Evolutionary conservation across 1,140 invertebrate species (phyloP), one percentile per base, ranked within the genome.

Genomic region (Phortica variegata): DNA sequence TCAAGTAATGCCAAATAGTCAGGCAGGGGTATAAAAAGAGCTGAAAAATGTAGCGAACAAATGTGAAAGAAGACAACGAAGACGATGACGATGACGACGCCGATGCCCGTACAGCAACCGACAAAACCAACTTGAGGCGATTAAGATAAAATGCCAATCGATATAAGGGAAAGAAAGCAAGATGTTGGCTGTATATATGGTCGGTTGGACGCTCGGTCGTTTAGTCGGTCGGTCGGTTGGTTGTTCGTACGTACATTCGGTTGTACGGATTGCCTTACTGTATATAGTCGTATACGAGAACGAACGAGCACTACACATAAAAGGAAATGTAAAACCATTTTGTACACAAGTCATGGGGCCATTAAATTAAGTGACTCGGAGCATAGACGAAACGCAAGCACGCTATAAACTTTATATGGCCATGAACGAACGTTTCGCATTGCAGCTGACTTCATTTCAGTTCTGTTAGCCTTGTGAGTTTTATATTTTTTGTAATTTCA

Each of bases 321-420:
- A 68, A 68, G 63, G 63, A 68, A 68, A 68, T 68, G 69, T 68
- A 68, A 68, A 68, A 68, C 63, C 63, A 68, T 68, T 68, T 68
- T 69, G 69, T 69, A 68, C 63, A 65, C 65, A 66, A 68, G 63
- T 68, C 63, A 68, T 60, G 63, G 63, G 63, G 63, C 63, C 60
- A 68, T 68, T 68, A 60, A 68, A 66, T 66, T 66, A 63, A 34
- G 17, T 20, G 33, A 46, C 43, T 54, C 60, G 60, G 61, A 54
- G 56, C 56, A 68, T 57, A 62, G 62, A 68, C 62, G 62, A 68
- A 66, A 63, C 54, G 33, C 34, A 54, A 52, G 44, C n/a, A n/a
- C 48, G 57, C 34, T 31, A 44, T 19, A 19, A 19, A 26, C 56
- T 52, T 52, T 65, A 56, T 65, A 46, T 66, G 62, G 62, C 63